Base-by-base conservation (phyloP, 2,888 invertebrate genomes). In the Spisula subtruncata region DNA sequence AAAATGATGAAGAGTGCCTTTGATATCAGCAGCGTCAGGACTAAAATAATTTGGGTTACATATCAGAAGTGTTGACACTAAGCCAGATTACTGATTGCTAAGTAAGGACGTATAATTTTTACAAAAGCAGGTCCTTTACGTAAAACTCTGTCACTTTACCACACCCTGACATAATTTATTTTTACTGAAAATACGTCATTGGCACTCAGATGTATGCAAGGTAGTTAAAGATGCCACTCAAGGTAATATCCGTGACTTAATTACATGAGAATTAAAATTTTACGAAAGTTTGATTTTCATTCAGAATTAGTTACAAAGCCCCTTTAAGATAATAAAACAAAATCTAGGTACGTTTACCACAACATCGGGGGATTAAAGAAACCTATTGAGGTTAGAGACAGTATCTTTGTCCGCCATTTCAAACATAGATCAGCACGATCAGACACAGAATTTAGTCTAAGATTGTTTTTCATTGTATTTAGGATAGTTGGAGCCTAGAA, bases 271-370 rank as follows among this genome's bases (percentile, higher is more conserved):
- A 25, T 66, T 25, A 66, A 25, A 66, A 25, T 25, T 25, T 66
- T 66, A 66, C n/a, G 60, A 66, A 66, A 66, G 60, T 66, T 25
- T 25, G 60, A 66, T n/a, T 66, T 66, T 66, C 60, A 66, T 66
- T 66, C 60, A 66, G n/a, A 25, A 25, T 20, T 66, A 8, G 60
- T 66, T 66, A 66, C 60, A 66, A 25, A 66, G 60, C 60, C 60
- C 60, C 60, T 66, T 66, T 66, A 66, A 66, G 60, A 66, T 66
- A 66, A 66, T 66, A 66, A 66, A 10, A 25, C 60, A 25, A 66
- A 66, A 66, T 66, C 60, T 25, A 25, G 1, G 60, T 66, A 66
- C 10, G n/a, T 66, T 25, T 25, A 4, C 60, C 6, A 8, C 60
- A 25, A 10, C 2, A 66, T 66, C 60, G 25, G n/a, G n/a, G 60